A percentile compares a stretch with the other conserved stretches of the same genome.
phyloP scores from a whole-genome alignment of 2,113 vertebrate species.

The Hemicordylus capensis region DNA sequence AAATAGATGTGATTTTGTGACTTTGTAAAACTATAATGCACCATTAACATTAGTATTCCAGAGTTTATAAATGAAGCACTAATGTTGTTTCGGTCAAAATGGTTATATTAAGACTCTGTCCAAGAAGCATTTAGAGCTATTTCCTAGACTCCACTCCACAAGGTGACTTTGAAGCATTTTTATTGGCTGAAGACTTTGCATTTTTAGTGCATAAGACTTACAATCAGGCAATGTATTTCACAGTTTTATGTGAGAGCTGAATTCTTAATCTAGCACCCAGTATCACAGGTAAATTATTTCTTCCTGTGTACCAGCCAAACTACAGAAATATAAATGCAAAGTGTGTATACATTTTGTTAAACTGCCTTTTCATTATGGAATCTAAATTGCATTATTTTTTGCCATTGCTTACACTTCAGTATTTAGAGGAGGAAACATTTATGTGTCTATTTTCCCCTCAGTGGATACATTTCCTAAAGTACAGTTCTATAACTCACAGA shows the following conservation, averaged over 20 bases:
- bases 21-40: neutral
- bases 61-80: slow-evolving; percentile 16
- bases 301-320: slow-evolving; percentile 29
- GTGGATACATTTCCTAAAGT: slow-evolving; percentile 37
- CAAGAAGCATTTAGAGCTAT: slow-evolving; percentile 13
- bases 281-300: slow-evolving; percentile 52
- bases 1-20: slow-evolving; percentile 5
- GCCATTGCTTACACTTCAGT: slow-evolving; percentile 32
- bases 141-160: slow-evolving; percentile 14
- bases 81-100: slow-evolving; percentile 23
- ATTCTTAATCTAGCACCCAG: slow-evolving; percentile 51
- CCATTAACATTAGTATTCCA: neutral
- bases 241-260: slow-evolving; percentile 57
- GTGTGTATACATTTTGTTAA: slow-evolving; percentile 62
- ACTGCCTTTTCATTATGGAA: slow-evolving; percentile 65
- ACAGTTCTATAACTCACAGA: neutral
- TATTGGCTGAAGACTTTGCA: slow-evolving; percentile 47
- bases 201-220: slow-evolving; percentile 48
- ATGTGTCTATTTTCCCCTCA: slow-evolving; percentile 29
- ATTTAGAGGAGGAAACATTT: slow-evolving; percentile 31
- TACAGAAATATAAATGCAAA: slow-evolving; percentile 61
- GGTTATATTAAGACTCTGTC: slow-evolving; percentile 36
- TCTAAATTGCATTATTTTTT: slow-evolving; percentile 59
- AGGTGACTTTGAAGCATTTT: slow-evolving; percentile 63
- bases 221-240: slow-evolving; percentile 50